Conservation (phyloP, 2,113 vertebrate species). For the Cettia cetti region DNA sequence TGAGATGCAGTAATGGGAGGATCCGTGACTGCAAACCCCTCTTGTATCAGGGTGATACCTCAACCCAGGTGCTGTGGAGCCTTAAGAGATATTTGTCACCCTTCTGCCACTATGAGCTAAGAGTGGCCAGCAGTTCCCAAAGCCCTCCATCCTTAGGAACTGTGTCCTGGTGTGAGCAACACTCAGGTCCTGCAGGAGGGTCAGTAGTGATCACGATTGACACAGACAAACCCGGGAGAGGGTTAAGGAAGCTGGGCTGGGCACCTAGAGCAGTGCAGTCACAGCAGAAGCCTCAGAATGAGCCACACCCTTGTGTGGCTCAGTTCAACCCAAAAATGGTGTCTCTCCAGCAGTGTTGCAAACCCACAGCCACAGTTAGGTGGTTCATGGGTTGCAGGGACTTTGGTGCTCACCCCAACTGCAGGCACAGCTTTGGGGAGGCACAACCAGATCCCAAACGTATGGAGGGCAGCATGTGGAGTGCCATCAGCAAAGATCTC, state of each 20-base stretch:
- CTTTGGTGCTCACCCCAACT: not conserved
- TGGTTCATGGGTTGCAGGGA: not conserved
- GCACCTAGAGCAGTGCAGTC: not conserved
- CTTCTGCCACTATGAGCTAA: not conserved
- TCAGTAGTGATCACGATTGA: not conserved
- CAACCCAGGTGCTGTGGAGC: not conserved
- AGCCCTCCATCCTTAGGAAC: not conserved
- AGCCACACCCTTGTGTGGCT: not conserved
- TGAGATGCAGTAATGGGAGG: not conserved
- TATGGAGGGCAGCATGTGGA: rapidly evolving
- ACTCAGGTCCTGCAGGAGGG: not conserved
- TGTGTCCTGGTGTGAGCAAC: not conserved
- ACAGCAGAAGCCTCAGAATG: not conserved
- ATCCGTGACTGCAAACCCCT: not conserved
- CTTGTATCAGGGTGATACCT: not conserved
- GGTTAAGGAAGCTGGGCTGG: not conserved
- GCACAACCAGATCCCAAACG: not conserved
- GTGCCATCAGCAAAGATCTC: not conserved
- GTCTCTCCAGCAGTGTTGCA: not conserved
- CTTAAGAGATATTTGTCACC: not conserved
- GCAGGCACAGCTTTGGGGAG: not conserved
- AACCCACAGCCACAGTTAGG: not conserved
- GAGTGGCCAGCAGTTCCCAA: not conserved
- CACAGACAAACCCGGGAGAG: not conserved
- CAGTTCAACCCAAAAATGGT: not conserved